Conservation (phyloP, 2,797 vertebrate genomes). For the Pygocentrus nattereri region DNA sequence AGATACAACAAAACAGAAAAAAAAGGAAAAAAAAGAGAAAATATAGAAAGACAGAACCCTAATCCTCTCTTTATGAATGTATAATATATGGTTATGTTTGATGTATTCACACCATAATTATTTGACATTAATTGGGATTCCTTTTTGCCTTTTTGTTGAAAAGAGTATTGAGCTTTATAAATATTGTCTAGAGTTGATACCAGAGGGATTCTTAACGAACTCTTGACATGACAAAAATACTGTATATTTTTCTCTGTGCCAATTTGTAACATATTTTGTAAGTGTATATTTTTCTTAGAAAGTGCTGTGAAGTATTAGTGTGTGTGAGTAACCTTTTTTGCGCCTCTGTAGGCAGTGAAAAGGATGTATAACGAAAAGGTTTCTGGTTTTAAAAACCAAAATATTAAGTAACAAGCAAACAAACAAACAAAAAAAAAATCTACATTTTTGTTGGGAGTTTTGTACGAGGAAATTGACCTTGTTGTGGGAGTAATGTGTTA, state of each 20-base stretch:
- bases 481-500: constrained; percentile 99
- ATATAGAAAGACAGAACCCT: constrained; percentile 78
- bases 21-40: constrained; percentile 76
- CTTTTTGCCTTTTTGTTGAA: constrained; percentile 95
- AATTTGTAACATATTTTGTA: constrained; percentile 99
- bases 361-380: constrained; percentile 98
- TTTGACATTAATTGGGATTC: constrained; percentile 95
- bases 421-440: constrained; percentile 76
- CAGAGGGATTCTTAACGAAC: constrained; percentile 99
- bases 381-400: constrained; percentile 99
- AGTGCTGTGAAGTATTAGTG: constrained; percentile 99
- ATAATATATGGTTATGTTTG: constrained; percentile 93
- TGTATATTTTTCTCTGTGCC: constrained; percentile 99
- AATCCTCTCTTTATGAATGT: constrained; percentile 94
- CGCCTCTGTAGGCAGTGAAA: constrained; percentile 96
- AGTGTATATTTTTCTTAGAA: constrained; percentile 99
- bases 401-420: constrained; percentile 87
- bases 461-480: constrained; percentile 99
- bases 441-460: constrained; percentile 99
- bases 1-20: constrained; percentile 76
- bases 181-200: constrained; percentile 99
- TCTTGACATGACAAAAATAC: constrained; percentile 99
- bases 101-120: constrained; percentile 96
- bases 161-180: constrained; percentile 98
- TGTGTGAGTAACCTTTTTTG: constrained; percentile 98